Conservation (phyloP, 2,888 invertebrate species). For the Caenorhabditis doughertyi region DNA sequence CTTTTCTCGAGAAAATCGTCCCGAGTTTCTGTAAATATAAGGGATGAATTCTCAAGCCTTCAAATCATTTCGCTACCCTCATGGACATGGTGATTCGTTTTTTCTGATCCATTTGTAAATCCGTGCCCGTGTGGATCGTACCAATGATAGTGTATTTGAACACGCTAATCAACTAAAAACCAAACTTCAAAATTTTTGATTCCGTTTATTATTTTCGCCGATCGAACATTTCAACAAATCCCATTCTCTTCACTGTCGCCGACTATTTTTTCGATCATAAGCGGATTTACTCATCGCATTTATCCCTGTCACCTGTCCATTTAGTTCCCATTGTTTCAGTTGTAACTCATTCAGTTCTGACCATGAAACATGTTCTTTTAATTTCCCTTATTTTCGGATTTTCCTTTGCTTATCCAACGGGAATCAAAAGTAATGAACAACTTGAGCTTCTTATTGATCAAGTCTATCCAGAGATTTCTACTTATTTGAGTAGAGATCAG, state of each 20-base stretch:
- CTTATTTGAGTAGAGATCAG: conserved; percentile 38
- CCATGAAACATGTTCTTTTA: conserved; percentile 28
- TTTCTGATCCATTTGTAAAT: too few relatives aligned
- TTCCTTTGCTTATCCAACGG: conserved; percentile 16
- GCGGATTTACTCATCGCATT: conserved; percentile 30
- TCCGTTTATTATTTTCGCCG: background rate
- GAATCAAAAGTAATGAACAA: conserved; percentile 41
- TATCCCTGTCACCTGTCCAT: conserved; percentile 11
- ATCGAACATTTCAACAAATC: conserved; percentile 10
- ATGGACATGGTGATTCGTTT: too few relatives aligned
- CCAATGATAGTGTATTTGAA: too few relatives aligned
- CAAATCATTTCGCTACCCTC: too few relatives aligned
- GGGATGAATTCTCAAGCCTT: too few relatives aligned
- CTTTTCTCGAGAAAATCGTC: too few relatives aligned
- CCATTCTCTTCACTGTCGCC: background rate
- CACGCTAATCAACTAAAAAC: background rate
- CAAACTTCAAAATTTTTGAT: conserved; percentile 29
- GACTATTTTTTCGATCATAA: conserved; percentile 8
- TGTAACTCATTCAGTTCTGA: conserved; percentile 8
- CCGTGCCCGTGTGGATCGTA: too few relatives aligned
- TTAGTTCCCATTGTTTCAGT: conserved; percentile 1
- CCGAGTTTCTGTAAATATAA: too few relatives aligned
- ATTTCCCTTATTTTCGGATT: conserved; percentile 6
- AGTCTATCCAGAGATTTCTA: conserved; percentile 58
- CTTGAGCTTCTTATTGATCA: conserved; percentile 51